Evolutionary conservation across 2,888 invertebrate genomes (phyloP), one percentile per base, ranked within the genome.

Genomic region (Xiphydria camelus): DNA sequence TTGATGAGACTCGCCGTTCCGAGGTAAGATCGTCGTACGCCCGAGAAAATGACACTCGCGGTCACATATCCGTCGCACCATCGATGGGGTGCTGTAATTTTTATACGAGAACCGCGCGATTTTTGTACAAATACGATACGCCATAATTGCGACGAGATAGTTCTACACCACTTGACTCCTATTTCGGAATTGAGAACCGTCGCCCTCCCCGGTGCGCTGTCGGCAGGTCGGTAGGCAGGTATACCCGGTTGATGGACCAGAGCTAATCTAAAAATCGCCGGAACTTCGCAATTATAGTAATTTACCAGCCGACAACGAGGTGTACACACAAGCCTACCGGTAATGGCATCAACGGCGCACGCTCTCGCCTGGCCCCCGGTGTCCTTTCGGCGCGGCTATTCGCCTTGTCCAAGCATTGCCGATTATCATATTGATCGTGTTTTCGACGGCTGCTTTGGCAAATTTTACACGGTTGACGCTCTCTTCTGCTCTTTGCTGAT

Each of bases 211-310:
- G 58, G 31, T 34, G 38, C 10, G 15, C 41, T 41, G 32, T n/a
- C 36, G 47, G 57, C 57, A 56, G 64, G 63, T 64, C 56, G 63
- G 66, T 46, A 49, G 51, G 41, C 41, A 26, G 49, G 39, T 63
- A 63, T 57, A 61, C 62, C 63, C n/a, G n/a, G 62, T 63, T 71
- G 71, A 73, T 73, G 73, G 73, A 72, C 73, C 72, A 72, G 67
- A 70, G 72, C 72, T 73, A 73, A 73, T 73, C 71, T 73, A 70
- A 70, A 73, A 73, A 73, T 73, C 70, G 68, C 71, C 73, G 72
- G 73, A 73, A 73, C 72, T 73, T 69, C 64, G 73, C 70, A 72
- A 73, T 72, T 73, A 73, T 72, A 73, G 73, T 73, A 70, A 73
- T 73, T 71, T 70, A 70, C 62, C 70, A 68, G 66, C 66, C 70